A percentile compares a stretch with the other conserved stretches of the same genome.
Evolutionary conservation across 2,797 vertebrate genomes (phyloP).

Genomic region (Octomys mimax): DNA sequence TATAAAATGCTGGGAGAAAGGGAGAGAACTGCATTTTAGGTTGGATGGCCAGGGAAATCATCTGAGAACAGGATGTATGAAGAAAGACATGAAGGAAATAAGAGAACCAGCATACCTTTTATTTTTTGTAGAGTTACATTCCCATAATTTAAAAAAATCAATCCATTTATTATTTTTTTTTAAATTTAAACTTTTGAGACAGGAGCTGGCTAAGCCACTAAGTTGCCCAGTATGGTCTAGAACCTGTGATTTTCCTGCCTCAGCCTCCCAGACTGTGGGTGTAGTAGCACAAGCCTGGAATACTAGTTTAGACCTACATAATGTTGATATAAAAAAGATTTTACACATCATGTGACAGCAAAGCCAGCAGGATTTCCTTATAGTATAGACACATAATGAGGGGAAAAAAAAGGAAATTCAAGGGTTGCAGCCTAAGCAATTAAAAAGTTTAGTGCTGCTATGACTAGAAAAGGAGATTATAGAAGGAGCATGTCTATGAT

Average conservation of each 20-base stretch:
- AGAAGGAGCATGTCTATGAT: neutral
- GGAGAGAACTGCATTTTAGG: neutral
- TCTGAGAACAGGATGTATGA: neutral
- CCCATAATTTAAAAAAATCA: neutral
- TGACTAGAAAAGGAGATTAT: neutral
- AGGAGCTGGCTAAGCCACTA: neutral
- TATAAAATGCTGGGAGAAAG: neutral
- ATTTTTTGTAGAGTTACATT: neutral
- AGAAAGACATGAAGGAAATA: neutral
- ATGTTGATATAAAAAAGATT: neutral
- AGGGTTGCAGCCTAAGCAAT: neutral
- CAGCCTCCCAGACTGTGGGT: neutral
- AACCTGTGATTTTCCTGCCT: neutral
- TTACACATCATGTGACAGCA: conserved; percentile 8
- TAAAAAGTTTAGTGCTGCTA: neutral
- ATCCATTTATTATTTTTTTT: neutral
- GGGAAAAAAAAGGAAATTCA: conserved; percentile 6
- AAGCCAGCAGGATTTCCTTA: neutral
- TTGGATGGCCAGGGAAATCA: neutral
- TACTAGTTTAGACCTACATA: neutral
- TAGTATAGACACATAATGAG: neutral
- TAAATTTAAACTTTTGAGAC: neutral
- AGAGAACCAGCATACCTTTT: neutral
- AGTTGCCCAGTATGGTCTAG: neutral
- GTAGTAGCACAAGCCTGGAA: neutral